A percentile compares a stretch with the other conserved stretches of the same genome.
These are phyloP conservation scores for Lordiphosa fenestrarum DNA, from an alignment of 2,888 invertebrate genomes.

Conservation along the genomic window DNA sequence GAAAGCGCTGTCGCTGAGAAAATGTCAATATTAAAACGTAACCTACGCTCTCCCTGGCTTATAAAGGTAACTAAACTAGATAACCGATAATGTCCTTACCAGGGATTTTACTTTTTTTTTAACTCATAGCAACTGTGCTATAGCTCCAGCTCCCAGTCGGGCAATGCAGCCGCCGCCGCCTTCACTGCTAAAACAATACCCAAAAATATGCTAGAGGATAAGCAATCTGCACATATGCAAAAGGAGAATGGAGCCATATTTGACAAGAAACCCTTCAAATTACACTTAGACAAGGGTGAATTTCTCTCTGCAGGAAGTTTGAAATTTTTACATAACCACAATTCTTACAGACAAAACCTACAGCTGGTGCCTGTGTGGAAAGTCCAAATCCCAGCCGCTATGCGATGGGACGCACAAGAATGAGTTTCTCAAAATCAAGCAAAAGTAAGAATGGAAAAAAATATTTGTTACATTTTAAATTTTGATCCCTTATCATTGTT, in stretches of 20 bases:
- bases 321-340: conserved; percentile 49
- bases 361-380: conserved; percentile 96
- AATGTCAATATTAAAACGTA: conserved; percentile 50
- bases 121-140: conserved; percentile 32
- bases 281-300: conserved; percentile 85
- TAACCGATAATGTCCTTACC: not conserved
- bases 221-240: conserved; percentile 85
- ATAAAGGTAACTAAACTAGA: conserved; percentile 35
- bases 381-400: conserved; percentile 94
- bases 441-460: conserved; percentile 81
- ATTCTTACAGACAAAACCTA: conserved; percentile 85
- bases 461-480: not conserved
- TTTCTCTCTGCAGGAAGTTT: not conserved
- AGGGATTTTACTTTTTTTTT: not conserved
- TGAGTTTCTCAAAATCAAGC: conserved; percentile 86
- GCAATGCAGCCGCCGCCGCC: conserved; percentile 11
- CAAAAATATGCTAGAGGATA: conserved; percentile 83
- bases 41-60: conserved; percentile 28
- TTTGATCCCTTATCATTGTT: not conserved
- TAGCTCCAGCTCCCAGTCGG: conserved; percentile 39
- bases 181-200: conserved; percentile 82
- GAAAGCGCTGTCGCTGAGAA: conserved; percentile 1
- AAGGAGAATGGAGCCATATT: conserved; percentile 88
- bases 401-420: conserved; percentile 96
- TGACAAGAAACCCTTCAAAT: conserved; percentile 93